phyloP scores from a whole-genome alignment of 2,797 vertebrate species.

The Gambelia wislizenii region DNA sequence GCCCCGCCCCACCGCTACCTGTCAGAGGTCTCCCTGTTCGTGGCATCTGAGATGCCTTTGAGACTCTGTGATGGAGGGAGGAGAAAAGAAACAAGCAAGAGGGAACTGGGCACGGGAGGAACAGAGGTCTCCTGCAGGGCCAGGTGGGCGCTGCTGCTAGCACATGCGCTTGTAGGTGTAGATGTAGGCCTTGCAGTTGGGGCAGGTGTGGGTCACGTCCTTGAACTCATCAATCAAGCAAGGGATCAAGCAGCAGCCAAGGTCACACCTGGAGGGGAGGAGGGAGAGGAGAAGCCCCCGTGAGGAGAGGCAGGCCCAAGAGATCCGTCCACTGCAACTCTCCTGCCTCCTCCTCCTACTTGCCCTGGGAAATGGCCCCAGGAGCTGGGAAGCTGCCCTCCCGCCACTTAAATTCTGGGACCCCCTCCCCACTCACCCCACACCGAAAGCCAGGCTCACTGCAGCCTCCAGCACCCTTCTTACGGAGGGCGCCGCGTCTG shows the following conservation, averaged over 20 bases:
- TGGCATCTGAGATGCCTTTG: background rate
- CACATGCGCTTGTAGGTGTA: conserved; percentile 99
- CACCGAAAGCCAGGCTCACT: background rate
- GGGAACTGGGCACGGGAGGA: conserved; percentile 2
- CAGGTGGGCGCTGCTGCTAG: conserved; percentile 77
- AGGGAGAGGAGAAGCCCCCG: background rate
- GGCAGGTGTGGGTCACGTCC: conserved; percentile 98
- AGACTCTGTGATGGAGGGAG: conserved; percentile 14
- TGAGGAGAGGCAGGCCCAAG: background rate
- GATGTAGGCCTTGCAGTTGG: conserved; percentile 98
- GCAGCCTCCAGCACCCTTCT: background rate
- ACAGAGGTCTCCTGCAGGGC: background rate
- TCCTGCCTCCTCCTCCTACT: background rate
- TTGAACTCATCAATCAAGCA: conserved; percentile 98
- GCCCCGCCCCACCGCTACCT: rapidly evolving
- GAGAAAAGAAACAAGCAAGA: conserved; percentile 52
- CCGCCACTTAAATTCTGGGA: background rate
- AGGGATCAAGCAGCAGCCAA: conserved; percentile 98
- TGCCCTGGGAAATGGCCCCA: rapidly evolving
- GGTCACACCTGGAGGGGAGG: conserved; percentile 87
- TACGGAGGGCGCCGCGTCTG: background rate
- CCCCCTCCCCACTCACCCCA: background rate
- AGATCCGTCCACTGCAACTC: too few species aligned
- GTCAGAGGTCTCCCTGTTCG: background rate
- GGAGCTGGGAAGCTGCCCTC: background rate